Base-by-base conservation (phyloP, 2,113 vertebrate genomes). In the Osmerus mordax region DNA sequence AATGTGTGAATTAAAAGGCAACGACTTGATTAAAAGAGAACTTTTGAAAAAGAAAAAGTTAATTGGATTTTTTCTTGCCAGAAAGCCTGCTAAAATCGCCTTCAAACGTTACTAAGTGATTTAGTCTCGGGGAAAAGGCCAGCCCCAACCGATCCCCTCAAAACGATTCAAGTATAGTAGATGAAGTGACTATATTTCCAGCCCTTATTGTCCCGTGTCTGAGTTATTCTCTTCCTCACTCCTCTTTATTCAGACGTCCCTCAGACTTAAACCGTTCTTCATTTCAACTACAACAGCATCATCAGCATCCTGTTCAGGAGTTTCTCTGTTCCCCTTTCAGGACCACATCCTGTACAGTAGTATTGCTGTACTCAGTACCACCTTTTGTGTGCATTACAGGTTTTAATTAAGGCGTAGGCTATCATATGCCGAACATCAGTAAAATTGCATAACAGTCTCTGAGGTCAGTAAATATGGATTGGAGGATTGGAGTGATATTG, bases 51-150 rank as follows among this genome's bases (percentile, higher is more conserved):
- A 41, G 23, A 59, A 1, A 64, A 60, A 70, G 54, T 51, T 63
- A 80, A 82, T 69, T 70, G 14, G 62, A 81, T 18, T 69, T 79
- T 77, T 18, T 28, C 25, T 28, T 28, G 25, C 25, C 25, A 28
- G 25, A 28, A 28, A 28, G 25, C 25, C 25, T 28, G 25, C 25
- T 28, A 28, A 28, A 36, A 36, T 36, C 7, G 32, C 32, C 32
- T 36, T 47, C 9, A 47, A 47, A 47, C 41, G 2, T 8, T 47
- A 47, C 9, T 47, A 47, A 47, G 41, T 47, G 41, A 47, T 47
- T 9, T 47, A 11, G 8, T 47, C 9, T 47, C 1, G 12, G 41
- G 41, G 1, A 47, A 47, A 47, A 47, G 9, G 9, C 41, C 41
- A 47, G 7, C 41, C 41, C 7, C 2, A 36, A 36, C 32, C 32